Evolutionary conservation across 2,113 vertebrate genomes (phyloP).

Genomic region (Pseudopodoces humilis): DNA sequence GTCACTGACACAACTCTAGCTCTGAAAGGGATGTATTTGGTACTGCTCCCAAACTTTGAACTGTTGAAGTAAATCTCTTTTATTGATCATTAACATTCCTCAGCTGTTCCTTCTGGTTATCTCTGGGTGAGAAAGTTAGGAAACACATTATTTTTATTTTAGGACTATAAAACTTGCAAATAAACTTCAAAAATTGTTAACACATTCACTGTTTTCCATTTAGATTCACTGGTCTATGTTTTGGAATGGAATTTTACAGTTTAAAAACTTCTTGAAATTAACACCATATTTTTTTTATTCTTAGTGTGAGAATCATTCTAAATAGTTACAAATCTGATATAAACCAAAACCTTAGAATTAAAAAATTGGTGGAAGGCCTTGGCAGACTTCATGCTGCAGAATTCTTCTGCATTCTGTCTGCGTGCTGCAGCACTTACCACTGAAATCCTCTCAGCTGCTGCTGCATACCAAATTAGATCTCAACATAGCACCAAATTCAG

Average conservation of each 20-base stretch:
- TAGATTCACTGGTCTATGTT: not conserved
- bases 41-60: not conserved
- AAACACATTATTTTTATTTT: not conserved
- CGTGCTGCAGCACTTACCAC: not conserved
- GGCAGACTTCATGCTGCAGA: not conserved
- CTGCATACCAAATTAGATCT: not conserved
- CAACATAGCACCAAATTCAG: not conserved
- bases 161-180: not conserved
- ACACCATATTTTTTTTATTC: not conserved
- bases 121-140: not conserved
- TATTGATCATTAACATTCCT: slow-evolving; percentile 55
- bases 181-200: not conserved
- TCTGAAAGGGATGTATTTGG: not conserved
- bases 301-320: not conserved
- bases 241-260: not conserved
- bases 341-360: not conserved
- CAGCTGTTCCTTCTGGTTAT: slow-evolving; percentile 39
- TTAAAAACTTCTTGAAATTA: not conserved
- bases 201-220: not conserved
- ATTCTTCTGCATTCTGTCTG: not conserved
- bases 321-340: not conserved
- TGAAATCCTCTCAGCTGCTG: not conserved
- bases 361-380: not conserved
- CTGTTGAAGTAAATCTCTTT: slow-evolving; percentile 23
- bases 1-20: not conserved